phyloP scores from a whole-genome alignment of 2,797 vertebrate genomes.

The Cynodonichthys magdalenae region DNA sequence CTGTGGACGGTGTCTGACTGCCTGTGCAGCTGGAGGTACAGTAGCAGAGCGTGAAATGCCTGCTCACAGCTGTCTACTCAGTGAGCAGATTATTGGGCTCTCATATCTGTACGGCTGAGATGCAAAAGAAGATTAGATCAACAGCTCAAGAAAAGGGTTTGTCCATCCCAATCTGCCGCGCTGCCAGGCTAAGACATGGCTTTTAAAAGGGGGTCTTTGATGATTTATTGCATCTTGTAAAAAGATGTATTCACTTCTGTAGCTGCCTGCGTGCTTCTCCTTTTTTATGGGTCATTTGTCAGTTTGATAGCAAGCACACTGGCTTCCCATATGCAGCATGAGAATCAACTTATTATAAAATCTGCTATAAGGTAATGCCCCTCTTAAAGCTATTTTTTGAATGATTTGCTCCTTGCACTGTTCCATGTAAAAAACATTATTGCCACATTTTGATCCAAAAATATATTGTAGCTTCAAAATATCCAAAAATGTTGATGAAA shows the following conservation, averaged over 20 bases:
- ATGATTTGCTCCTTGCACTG: background rate
- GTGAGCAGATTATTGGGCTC: conserved; percentile 63
- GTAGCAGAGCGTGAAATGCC: conserved; percentile 54
- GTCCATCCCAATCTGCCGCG: conserved; percentile 43
- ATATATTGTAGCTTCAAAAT: no score
- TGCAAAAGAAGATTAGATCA: conserved; percentile 68
- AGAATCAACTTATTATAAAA: conserved; percentile 4
- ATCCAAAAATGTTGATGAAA: no score
- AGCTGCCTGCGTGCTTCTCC: background rate
- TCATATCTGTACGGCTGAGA: conserved; percentile 59
- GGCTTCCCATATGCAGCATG: background rate
- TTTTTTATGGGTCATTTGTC: conserved; percentile 38
- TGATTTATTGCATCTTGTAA: conserved; percentile 51
- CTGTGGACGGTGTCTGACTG: conserved; percentile 42
- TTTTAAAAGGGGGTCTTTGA: conserved; percentile 39
- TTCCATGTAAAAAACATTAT: background rate
- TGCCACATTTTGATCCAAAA: no score
- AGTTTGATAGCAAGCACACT: conserved; percentile 9
- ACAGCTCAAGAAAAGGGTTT: conserved; percentile 47
- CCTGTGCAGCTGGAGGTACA: conserved; percentile 32
- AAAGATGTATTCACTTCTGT: conserved; percentile 27
- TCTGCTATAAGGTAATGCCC: background rate
- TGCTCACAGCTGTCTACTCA: conserved; percentile 60
- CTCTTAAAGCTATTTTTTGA: background rate
- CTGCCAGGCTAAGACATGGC: conserved; percentile 30